A percentile compares a stretch with the other conserved stretches of the same genome.
These are phyloP conservation scores for Scaptomyza polygonia DNA, from an alignment of 2,888 invertebrate species.

Conservation along the genomic window DNA sequence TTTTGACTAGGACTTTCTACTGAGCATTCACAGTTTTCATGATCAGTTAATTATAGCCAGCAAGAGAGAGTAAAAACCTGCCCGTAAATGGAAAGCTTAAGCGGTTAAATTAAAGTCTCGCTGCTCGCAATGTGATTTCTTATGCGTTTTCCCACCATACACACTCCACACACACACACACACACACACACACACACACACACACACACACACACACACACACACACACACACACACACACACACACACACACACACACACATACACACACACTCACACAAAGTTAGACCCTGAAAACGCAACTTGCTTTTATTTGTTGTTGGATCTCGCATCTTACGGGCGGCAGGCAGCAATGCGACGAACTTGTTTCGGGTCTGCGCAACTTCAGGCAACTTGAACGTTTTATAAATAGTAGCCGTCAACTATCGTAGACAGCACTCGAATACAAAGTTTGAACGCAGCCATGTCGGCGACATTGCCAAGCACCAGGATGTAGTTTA, in stretches of 20 bases:
- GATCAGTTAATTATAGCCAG: constrained; percentile 58
- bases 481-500: constrained; percentile 16
- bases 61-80: constrained; percentile 42
- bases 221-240: constrained; percentile 15
- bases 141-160: constrained; percentile 61
- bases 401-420: constrained; percentile 81
- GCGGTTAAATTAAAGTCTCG: constrained; percentile 47
- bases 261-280: constrained; percentile 12
- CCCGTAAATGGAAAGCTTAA: constrained; percentile 69
- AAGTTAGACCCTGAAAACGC: constrained; percentile 31
- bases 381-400: constrained; percentile 45
- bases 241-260: constrained; percentile 14
- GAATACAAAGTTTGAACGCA: constrained; percentile 65
- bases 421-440: constrained; percentile 68
- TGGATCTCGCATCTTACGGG: constrained; percentile 59
- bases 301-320: constrained; percentile 54
- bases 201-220: constrained; percentile 13
- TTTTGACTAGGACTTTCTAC: constrained; percentile 17
- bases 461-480: constrained; percentile 49
- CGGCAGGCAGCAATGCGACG: constrained; percentile 49
- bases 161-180: constrained; percentile 15
- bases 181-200: constrained; percentile 11
- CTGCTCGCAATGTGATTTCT: constrained; percentile 43
- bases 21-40: constrained; percentile 38
- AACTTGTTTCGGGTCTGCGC: constrained; percentile 55